Evolutionary conservation across 2,888 invertebrate species (phyloP).

Genomic region (Venustoraphidia nigricollis): DNA sequence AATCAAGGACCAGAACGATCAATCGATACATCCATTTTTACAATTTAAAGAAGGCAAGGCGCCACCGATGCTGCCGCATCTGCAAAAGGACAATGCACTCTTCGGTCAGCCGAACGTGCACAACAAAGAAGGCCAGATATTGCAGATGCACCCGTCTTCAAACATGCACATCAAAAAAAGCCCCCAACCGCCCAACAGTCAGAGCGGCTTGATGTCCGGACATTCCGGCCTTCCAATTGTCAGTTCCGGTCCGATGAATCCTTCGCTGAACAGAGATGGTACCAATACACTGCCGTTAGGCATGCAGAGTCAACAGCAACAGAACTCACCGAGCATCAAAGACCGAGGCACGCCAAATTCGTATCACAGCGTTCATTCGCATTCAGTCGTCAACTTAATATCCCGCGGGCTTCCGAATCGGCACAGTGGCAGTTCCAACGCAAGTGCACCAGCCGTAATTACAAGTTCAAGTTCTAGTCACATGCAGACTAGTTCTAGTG

Average conservation of each 20-base stretch:
- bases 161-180: constrained; percentile 16
- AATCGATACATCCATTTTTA: too few relatives aligned
- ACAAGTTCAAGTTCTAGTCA: too few relatives aligned
- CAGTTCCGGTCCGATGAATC: too few relatives aligned
- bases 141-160: constrained; percentile 17
- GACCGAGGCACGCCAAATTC: too few relatives aligned
- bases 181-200: constrained; percentile 33
- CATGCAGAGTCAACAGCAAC: too few relatives aligned
- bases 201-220: constrained; percentile 36
- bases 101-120: constrained; percentile 9
- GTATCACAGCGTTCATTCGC: not conserved
- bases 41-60: constrained; percentile 16
- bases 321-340: too few relatives aligned
- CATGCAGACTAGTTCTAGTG: too few relatives aligned
- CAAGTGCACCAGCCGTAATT: too few relatives aligned
- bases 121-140: constrained; percentile 18
- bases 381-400: constrained; percentile 10
- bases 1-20: too few relatives aligned
- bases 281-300: too few relatives aligned
- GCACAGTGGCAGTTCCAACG: too few relatives aligned
- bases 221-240: constrained; percentile 8
- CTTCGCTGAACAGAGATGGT: too few relatives aligned
- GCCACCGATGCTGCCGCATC: constrained; percentile 8
- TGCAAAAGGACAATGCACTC: constrained; percentile 4
- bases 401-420: constrained; percentile 12